Evolutionary conservation across 1,140 invertebrate genomes (phyloP), one percentile per base, ranked within the genome.

Genomic region (Euwallacea similis): DNA sequence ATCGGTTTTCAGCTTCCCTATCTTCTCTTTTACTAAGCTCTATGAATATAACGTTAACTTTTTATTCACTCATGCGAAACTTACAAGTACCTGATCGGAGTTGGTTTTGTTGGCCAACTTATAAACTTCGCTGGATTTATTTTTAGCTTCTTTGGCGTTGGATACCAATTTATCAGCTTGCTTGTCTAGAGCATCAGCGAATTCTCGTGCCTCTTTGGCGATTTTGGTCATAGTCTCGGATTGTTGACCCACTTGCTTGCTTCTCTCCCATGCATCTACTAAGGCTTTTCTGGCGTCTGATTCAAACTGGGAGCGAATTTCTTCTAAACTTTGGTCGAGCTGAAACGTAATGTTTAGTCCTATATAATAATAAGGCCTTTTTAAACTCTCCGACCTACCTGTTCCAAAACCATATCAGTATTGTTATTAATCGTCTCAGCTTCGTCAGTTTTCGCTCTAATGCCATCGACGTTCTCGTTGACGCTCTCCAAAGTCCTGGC

Each of bases 161-260:
- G 86, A 84, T 73, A 89, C 87, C 69, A 97, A 93, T 71, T 89
- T 88, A 50, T 89, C 87, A 0, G 94, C 93, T 76, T 95, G 89
- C 3, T 89, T 87, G 77, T 88, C 89, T 69, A 90, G 87, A 83
- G 88, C 84, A 74, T 96, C 91, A 1, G 94, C 93, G 2, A 93
- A 77, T 10, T 87, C 81, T 16, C 95, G 86, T 4, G 96, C 94
- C 79, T 96, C 90, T 67, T 93, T 88, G 0, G 96, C 94, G 55
- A 97, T 93, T 11, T 89, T 86, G 0, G 95, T 95, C 92, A 98
- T 97, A 75, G 93, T 89, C 21, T 92, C 86, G 13, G 93, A 97
- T 78, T 97, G 93, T 74, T 95, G 91, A 7, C 95, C 96, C 81
- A 95, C 94, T 81, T 94, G 88, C 54, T 89, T 87, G 0, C 21